These are phyloP conservation scores for Neosilurus mollespiculum DNA, from an alignment of 2,797 vertebrate species.

Conservation along the genomic window DNA sequence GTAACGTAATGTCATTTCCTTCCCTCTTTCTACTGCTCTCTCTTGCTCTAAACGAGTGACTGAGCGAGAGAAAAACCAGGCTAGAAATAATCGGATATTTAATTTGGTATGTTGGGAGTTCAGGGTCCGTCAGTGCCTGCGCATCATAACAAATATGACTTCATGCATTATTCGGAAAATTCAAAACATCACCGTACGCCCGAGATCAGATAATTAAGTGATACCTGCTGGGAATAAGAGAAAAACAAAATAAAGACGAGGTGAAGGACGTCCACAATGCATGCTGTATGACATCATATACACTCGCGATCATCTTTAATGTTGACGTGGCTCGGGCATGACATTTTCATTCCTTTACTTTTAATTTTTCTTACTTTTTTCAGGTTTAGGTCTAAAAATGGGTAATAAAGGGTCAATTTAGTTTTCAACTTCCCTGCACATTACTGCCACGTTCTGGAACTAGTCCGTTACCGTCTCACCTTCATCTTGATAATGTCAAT, in stretches of 20 bases:
- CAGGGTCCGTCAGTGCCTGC: constrained; percentile 49
- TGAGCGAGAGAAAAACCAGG: constrained; percentile 60
- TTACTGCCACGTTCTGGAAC: too few relatives aligned
- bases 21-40: constrained; percentile 67
- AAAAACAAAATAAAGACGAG: neutral
- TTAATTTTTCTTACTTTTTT: too few relatives aligned
- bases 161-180: constrained; percentile 38
- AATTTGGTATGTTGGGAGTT: constrained; percentile 73
- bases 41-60: constrained; percentile 50
- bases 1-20: constrained; percentile 70
- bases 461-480: too few relatives aligned
- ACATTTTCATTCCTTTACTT: too few relatives aligned
- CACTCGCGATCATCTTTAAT: neutral
- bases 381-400: too few relatives aligned
- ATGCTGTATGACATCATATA: neutral
- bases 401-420: too few relatives aligned
- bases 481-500: too few relatives aligned
- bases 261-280: neutral
- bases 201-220: constrained; percentile 19
- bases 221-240: neutral
- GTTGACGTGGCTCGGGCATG: neutral
- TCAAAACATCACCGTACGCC: constrained; percentile 15
- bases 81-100: constrained; percentile 69
- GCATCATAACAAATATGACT: constrained; percentile 7
- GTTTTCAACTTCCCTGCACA: too few relatives aligned